Conservation (phyloP, 2,113 vertebrate genomes). For the Vimba vimba region DNA sequence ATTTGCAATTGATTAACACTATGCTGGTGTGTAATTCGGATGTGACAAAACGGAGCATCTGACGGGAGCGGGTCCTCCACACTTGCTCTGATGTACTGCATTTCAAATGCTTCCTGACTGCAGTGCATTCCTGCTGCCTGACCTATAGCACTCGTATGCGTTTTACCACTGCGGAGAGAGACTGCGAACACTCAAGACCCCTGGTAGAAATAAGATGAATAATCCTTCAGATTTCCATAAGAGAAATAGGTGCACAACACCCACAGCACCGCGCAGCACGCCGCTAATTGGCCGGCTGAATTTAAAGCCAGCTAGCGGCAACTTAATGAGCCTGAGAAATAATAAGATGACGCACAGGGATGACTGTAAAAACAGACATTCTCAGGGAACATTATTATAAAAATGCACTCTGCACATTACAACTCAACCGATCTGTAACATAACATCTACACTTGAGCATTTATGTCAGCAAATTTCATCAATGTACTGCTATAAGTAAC, state of each 20-base stretch:
- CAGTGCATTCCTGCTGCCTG: slow-evolving; percentile 59
- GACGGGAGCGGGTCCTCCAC: slow-evolving; percentile 65
- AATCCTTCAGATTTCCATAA: slow-evolving; percentile 78
- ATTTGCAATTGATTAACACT: slow-evolving; percentile 68
- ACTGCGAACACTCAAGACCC: slow-evolving; percentile 73
- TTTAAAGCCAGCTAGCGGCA: slow-evolving; percentile 78
- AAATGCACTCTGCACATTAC: slow-evolving; percentile 7
- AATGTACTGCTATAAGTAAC: background rate
- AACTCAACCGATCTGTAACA: slow-evolving; percentile 6
- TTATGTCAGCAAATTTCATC: background rate
- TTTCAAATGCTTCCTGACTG: slow-evolving; percentile 71
- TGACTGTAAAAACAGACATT: slow-evolving; percentile 62
- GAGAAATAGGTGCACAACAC: slow-evolving; percentile 70
- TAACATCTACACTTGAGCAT: background rate
- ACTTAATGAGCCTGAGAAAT: slow-evolving; percentile 75
- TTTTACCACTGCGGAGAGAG: slow-evolving; percentile 59
- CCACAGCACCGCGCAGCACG: slow-evolving; percentile 74
- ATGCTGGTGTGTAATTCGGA: slow-evolving; percentile 60
- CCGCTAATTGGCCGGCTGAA: slow-evolving; percentile 76
- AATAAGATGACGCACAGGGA: slow-evolving; percentile 67
- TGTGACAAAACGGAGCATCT: slow-evolving; percentile 62
- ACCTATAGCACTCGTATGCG: slow-evolving; percentile 65
- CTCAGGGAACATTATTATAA: slow-evolving; percentile 51
- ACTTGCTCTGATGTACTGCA: slow-evolving; percentile 67
- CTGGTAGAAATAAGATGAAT: slow-evolving; percentile 76